Base-by-base conservation (phyloP, 2,888 invertebrate genomes). In the Melanostoma mellinum region DNA sequence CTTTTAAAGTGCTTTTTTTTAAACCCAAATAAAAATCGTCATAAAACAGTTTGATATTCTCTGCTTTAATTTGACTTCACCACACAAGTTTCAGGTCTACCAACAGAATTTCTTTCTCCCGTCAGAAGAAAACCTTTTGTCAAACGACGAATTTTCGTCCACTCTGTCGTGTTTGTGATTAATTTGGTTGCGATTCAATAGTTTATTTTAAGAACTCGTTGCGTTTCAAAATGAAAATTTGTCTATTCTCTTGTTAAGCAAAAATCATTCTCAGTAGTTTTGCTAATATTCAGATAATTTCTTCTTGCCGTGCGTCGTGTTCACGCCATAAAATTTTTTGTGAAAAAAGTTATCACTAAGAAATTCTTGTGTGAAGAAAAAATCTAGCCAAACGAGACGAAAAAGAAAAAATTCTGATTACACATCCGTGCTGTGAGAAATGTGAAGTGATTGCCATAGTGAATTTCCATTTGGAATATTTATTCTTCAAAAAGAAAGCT, bases 151-250 rank as follows among this genome's bases (percentile, higher is more conserved):
- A 71, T 36, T 53, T 74, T 67, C 74, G 78, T 84, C 74, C 71
- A 79, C 44, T 65, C 79, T 35, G 44, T 74, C 74, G 79, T 63
- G 61, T 50, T 79, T 65, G 74, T 74, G 63, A 65, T 61, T 42
- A 8, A 33, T 73, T 67, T 65, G 79, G 35, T 50, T 74, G 58
- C 40, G 60, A 75, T 61, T 74, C 52, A 50, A 63, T 55, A 79
- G 84, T 84, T 79, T 84, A 79, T 79, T 84, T 84, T 74, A 79
- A 75, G 84, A 84, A 84, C 74, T 84, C 71, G 65, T 58, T 74
- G 78, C 69, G 79, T 74, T 75, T 75, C 55, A 79, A 68, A 75
- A 75, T 78, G 73, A 75, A 84, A 74, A 67, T 42, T 67, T 60
- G 46, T 60, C 44, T 65, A n/a, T 50, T 58, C 44, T 46, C 35